Conservation (phyloP, 2,113 vertebrate genomes). For the Sardina pilchardus region DNA sequence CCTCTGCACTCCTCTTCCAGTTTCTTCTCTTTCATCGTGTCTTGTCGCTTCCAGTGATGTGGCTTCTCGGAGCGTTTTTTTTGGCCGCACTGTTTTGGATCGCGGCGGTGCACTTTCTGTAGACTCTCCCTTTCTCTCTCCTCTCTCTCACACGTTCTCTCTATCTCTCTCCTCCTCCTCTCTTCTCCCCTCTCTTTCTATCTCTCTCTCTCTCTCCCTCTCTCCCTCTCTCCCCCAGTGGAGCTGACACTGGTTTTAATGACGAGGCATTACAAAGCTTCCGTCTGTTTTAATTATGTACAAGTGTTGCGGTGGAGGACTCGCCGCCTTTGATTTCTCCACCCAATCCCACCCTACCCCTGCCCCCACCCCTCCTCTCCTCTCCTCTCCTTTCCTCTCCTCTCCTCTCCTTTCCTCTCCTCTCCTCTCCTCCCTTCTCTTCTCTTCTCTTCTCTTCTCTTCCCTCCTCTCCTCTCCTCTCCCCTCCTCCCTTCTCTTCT, state of each 20-base stretch:
- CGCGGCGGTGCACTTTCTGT: no score
- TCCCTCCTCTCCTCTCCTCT: slow-evolving; percentile 14
- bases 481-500: neutral
- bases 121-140: neutral
- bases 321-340: slow-evolving; percentile 46
- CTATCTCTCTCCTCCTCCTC: neutral
- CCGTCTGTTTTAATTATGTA: slow-evolving; percentile 15
- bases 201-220: neutral
- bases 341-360: slow-evolving; percentile 29
- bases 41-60: no score
- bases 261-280: neutral
- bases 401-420: neutral
- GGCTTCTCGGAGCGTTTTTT: no score
- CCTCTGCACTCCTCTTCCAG: neutral
- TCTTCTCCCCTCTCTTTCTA: neutral
- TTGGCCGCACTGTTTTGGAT: no score
- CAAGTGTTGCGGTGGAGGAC: neutral
- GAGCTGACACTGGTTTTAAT: slow-evolving; percentile 33
- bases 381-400: slow-evolving; percentile 32
- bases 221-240: slow-evolving; percentile 40
- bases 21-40: no score
- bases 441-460: slow-evolving; percentile 32
- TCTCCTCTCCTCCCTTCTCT: neutral
- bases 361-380: neutral
- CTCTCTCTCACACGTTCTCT: neutral